Evolutionary conservation across 2,888 invertebrate species (phyloP).

Genomic region (Tribolium freemani): DNA sequence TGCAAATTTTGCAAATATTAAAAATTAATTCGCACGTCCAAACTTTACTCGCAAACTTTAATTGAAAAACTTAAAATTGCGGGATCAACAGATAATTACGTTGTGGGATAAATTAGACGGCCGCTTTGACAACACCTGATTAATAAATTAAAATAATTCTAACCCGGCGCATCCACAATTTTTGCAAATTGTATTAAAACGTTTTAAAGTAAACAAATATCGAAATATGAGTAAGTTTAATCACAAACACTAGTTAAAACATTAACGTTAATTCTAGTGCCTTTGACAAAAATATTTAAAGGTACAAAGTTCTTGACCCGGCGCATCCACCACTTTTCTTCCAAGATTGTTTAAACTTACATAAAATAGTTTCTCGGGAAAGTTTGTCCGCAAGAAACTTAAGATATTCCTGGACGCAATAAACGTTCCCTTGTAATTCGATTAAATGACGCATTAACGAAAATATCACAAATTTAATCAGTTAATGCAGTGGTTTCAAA

Average conservation of each 20-base stretch:
- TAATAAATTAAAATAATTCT: neutral
- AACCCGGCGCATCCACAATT: constrained; percentile 3
- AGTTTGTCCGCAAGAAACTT: neutral
- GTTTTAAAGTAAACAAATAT: too few relatives aligned
- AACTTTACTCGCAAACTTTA: constrained; percentile 25
- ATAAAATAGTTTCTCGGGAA: neutral
- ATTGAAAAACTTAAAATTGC: constrained; percentile 24
- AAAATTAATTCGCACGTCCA: constrained; percentile 24
- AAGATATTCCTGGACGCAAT: neutral
- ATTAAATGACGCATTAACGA: neutral
- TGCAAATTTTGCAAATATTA: constrained; percentile 25
- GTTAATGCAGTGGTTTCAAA: neutral
- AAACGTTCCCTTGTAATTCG: neutral
- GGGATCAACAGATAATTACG: constrained; percentile 2
- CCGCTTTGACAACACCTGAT: neutral
- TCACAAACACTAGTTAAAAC: too few relatives aligned
- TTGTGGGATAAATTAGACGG: neutral
- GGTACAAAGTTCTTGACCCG: neutral
- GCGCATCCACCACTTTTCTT: constrained; percentile 9
- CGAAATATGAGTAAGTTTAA: too few relatives aligned
- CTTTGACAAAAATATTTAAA: too few relatives aligned
- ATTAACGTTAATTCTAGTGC: too few relatives aligned
- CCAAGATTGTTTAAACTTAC: neutral
- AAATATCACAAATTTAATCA: neutral
- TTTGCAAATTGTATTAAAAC: too few relatives aligned